Conservation (phyloP, 2,797 vertebrate species). For the Dicrostonyx torquatus region DNA sequence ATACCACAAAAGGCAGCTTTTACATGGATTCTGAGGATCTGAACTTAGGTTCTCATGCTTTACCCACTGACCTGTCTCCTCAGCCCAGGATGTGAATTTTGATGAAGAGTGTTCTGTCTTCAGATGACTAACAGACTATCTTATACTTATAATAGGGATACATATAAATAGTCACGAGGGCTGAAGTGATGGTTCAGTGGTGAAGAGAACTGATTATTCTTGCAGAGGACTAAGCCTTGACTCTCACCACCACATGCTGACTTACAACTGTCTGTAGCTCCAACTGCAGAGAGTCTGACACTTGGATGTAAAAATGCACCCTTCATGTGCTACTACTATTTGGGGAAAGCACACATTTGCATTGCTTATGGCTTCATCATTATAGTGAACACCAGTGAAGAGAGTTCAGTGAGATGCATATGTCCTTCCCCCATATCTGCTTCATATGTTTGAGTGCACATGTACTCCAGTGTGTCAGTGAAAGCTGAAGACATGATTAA, state of each 20-base stretch:
- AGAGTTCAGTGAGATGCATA: slow-evolving; percentile 18
- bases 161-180: slow-evolving; percentile 53
- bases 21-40: not conserved
- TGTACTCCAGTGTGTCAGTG: not conserved
- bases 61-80: not conserved
- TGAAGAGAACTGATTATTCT: not conserved
- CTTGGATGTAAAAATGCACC: slow-evolving; percentile 1
- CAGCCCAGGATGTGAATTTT: slow-evolving; percentile 67
- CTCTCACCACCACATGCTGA: not conserved
- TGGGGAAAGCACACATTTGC: not conserved
- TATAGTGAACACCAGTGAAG: not conserved
- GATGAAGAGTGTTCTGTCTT: slow-evolving; percentile 72
- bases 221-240: not conserved
- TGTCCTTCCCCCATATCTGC: not conserved
- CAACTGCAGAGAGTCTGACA: not conserved
- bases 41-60: not conserved
- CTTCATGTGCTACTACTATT: not conserved
- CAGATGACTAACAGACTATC: slow-evolving; percentile 64
- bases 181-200: not conserved
- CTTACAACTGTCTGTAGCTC: not conserved
- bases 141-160: slow-evolving; percentile 44
- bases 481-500: not conserved
- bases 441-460: not conserved
- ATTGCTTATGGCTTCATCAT: not conserved
- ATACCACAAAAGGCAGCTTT: not conserved